Percentiles rank a stretch among this genome's conserved stretches.
phyloP scores from a whole-genome alignment of 1,140 invertebrate genomes.

The Diuraphis noxia region DNA sequence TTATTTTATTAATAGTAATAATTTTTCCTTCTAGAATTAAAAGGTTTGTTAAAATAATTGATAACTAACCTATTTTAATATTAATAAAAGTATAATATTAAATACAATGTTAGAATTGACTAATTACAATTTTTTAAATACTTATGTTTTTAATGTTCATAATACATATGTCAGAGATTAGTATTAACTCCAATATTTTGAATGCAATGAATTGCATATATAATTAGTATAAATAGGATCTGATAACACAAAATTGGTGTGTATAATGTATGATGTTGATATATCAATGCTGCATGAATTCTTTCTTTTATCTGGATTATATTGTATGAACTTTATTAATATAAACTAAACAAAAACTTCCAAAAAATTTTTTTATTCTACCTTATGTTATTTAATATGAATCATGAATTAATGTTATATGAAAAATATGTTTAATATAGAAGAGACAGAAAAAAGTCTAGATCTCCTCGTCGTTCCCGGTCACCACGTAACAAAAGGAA shows the following conservation, averaged over 20 bases:
- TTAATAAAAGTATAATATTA: neutral
- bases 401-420: neutral
- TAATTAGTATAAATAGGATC: neutral
- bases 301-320: neutral
- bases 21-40: constrained; percentile 16
- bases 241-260: neutral
- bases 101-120: neutral
- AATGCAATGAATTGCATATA: neutral
- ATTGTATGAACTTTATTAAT: neutral
- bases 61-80: neutral
- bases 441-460: constrained; percentile 40
- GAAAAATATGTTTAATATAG: neutral
- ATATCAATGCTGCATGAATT: neutral
- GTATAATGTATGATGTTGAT: neutral
- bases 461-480: constrained; percentile 50
- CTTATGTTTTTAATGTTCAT: neutral
- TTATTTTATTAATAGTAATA: neutral
- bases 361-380: neutral
- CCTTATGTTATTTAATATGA: neutral
- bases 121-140: neutral
- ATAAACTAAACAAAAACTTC: neutral
- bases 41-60: constrained; percentile 1
- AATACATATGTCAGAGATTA: neutral
- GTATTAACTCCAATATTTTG: neutral
- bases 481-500: constrained; percentile 51